phyloP scores from a whole-genome alignment of 2,113 vertebrate genomes.

The Parus major region DNA sequence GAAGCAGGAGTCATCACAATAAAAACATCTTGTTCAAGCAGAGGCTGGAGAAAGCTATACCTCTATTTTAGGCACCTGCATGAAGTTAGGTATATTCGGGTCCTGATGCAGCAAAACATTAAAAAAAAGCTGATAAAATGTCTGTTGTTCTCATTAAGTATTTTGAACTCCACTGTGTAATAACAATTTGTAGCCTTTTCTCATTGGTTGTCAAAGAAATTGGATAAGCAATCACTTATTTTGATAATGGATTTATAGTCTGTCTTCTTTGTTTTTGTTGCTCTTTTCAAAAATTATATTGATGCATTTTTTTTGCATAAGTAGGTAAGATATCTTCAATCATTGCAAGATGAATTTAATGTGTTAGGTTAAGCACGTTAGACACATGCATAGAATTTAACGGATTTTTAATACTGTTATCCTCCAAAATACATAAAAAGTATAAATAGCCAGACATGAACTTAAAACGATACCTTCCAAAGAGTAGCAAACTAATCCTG shows the following conservation, averaged over 20 bases:
- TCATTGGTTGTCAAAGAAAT: slow-evolving; percentile 50
- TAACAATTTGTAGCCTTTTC: slow-evolving; percentile 24
- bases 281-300: slow-evolving; percentile 1
- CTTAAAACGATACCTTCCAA: not conserved
- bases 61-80: not conserved
- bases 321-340: not conserved
- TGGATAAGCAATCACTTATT: slow-evolving; percentile 24
- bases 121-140: not conserved
- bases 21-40: not conserved
- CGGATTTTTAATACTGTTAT: not conserved
- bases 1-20: not conserved
- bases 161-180: slow-evolving; percentile 16
- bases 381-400: not conserved
- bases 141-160: slow-evolving; percentile 14
- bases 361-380: not conserved
- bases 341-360: not conserved
- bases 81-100: not conserved
- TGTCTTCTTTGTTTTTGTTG: slow-evolving; percentile 27
- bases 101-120: not conserved
- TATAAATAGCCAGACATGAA: not conserved
- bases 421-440: not conserved
- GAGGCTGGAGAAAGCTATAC: not conserved
- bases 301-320: not conserved
- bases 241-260: slow-evolving; percentile 32
- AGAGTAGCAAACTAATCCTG: not conserved